Percentiles rank a stretch among this genome's conserved stretches.
Conservation (phyloP, 53 echinoderm and acorn worm genomes). For the Patiria pectinifera region DNA sequence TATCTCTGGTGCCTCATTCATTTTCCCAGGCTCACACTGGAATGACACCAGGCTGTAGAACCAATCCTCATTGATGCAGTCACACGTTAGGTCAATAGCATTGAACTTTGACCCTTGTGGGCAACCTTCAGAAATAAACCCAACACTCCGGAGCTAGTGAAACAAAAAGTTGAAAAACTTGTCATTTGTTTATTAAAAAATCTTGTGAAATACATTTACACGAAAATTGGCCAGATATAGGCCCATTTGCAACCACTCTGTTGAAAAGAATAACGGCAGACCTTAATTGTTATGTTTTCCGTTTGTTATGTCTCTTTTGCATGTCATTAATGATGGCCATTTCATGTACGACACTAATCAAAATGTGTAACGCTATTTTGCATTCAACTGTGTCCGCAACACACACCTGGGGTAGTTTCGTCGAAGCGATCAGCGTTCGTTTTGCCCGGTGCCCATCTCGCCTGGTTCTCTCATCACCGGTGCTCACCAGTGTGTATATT, state of each 20-base stretch:
- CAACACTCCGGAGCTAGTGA: slow-evolving; percentile 39
- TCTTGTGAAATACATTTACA: not conserved
- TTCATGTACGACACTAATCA: too few species aligned
- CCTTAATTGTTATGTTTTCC: too few species aligned
- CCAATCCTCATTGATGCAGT: slow-evolving; percentile 46
- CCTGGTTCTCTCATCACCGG: slow-evolving; percentile 38
- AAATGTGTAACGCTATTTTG: not conserved
- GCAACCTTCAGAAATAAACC: slow-evolving; percentile 65
- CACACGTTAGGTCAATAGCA: slow-evolving; percentile 61
- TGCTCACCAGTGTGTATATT: slow-evolving; percentile 50
- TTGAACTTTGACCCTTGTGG: slow-evolving; percentile 65
- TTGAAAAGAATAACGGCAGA: too few species aligned
- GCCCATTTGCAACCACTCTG: too few species aligned
- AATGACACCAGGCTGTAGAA: slow-evolving; percentile 56
- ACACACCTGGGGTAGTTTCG: slow-evolving; percentile 66
- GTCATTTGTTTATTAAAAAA: not conserved
- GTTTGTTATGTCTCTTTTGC: too few species aligned
- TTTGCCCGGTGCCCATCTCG: slow-evolving; percentile 40
- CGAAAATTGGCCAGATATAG: not conserved
- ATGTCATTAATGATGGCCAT: too few species aligned
- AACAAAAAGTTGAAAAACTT: not conserved
- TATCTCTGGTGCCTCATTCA: not conserved
- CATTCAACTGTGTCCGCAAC: not conserved
- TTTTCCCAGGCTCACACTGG: slow-evolving; percentile 32
- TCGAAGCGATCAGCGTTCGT: slow-evolving; percentile 63